Conservation (phyloP, 2,888 invertebrate genomes). For the Drosophila maculinotata region DNA sequence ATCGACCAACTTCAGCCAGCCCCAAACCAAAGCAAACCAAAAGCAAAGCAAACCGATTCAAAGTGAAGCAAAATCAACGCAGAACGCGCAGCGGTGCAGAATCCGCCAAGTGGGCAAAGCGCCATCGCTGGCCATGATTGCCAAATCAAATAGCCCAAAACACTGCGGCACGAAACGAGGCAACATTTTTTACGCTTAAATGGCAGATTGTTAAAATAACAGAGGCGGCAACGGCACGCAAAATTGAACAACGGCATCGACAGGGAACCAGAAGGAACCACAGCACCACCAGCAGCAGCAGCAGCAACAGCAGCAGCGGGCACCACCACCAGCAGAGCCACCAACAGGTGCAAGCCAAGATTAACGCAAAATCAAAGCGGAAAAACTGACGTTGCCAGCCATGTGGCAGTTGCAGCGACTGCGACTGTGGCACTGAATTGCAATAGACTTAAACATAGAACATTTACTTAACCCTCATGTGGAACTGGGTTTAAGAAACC, state of each 20-base stretch:
- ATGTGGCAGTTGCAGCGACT: conserved; percentile 31
- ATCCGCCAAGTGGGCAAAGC: conserved; percentile 56
- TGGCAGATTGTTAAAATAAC: conserved; percentile 81
- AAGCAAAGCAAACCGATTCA: conserved; percentile 44
- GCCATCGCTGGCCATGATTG: conserved; percentile 75
- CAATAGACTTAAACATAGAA: conserved; percentile 51
- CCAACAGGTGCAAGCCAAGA: conserved; percentile 76
- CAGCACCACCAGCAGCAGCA: conserved; percentile 19
- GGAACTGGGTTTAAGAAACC: background rate
- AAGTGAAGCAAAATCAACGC: conserved; percentile 38
- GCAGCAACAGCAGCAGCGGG: conserved; percentile 7
- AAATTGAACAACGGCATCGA: conserved; percentile 78
- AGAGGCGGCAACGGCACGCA: conserved; percentile 80
- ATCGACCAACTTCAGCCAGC: conserved; percentile 10
- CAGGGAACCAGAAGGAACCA: conserved; percentile 48
- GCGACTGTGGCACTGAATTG: conserved; percentile 23
- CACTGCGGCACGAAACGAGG: conserved; percentile 79
- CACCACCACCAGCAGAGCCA: conserved; percentile 24
- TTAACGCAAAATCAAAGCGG: conserved; percentile 79
- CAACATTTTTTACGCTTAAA: conserved; percentile 82
- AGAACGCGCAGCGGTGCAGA: conserved; percentile 53
- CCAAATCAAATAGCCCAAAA: conserved; percentile 79
- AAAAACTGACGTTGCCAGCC: conserved; percentile 65
- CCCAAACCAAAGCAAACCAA: conserved; percentile 27
- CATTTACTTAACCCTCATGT: conserved; percentile 57